A percentile compares a stretch with the other conserved stretches of the same genome.
These are phyloP conservation scores for Drusus annulatus DNA, from an alignment of 1,140 invertebrate genomes.

Conservation along the genomic window DNA sequence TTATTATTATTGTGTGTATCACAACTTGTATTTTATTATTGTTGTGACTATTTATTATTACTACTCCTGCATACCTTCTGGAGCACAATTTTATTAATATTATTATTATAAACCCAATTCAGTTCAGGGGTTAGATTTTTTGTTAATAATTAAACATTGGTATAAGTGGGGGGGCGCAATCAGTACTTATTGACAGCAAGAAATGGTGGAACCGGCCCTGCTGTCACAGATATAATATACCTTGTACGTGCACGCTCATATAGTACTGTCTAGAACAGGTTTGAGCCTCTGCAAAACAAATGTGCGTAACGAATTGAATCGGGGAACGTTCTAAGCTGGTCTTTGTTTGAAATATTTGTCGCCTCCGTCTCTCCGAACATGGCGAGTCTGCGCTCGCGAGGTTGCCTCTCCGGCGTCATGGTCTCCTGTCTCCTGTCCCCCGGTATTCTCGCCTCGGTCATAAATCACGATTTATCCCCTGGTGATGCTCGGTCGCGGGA, in stretches of 20 bases:
- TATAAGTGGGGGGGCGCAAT: too few species aligned
- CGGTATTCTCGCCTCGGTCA: neutral
- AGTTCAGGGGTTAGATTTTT: too few species aligned
- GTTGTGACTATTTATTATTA: too few species aligned
- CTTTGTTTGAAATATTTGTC: slow-evolving; percentile 35
- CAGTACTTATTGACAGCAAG: too few species aligned
- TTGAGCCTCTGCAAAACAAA: slow-evolving; percentile 32
- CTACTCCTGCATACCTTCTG: too few species aligned
- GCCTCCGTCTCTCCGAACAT: slow-evolving; percentile 4
- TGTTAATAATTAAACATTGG: too few species aligned
- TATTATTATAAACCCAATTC: too few species aligned
- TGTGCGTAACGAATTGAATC: slow-evolving; percentile 26
- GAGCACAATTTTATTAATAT: too few species aligned
- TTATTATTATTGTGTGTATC: too few species aligned
- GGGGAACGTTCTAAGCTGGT: slow-evolving; percentile 8
- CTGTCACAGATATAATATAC: neutral
- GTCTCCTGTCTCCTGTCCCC: neutral
- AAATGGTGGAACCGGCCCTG: too few species aligned
- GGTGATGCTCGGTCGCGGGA: neutral
- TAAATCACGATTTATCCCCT: slow-evolving; percentile 22
- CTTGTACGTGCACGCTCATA: neutral
- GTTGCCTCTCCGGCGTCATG: neutral
- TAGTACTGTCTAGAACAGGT: slow-evolving; percentile 13
- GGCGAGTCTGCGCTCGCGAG: neutral
- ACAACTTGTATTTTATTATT: too few species aligned